phyloP scores from a whole-genome alignment of 2,888 invertebrate species.

The Mythimna lalbum region DNA sequence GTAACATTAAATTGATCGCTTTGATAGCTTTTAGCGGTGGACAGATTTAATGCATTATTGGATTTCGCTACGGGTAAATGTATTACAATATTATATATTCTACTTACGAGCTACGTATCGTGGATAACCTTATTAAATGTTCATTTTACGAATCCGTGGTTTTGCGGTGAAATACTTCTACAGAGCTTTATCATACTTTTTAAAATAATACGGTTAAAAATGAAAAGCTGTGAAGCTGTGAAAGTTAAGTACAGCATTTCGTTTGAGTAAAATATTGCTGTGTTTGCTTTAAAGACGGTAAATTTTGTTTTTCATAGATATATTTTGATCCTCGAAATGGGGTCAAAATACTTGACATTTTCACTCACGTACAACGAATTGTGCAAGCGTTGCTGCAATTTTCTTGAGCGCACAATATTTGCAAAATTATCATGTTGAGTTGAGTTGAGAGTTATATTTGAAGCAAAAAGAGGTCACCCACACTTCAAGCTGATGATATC shows the following conservation, averaged over 20 bases:
- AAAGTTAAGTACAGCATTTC: background rate
- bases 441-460: too few species aligned
- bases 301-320: conserved; percentile 20
- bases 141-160: conserved; percentile 11
- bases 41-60: conserved; percentile 38
- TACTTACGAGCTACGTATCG: background rate
- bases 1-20: conserved; percentile 33
- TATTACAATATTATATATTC: conserved; percentile 1
- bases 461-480: conserved; percentile 59
- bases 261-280: conserved; percentile 7
- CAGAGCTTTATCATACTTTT: background rate
- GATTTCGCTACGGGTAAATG: conserved; percentile 31
- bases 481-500: conserved; percentile 47
- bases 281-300: conserved; percentile 1
- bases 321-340: conserved; percentile 42
- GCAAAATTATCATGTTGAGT: conserved; percentile 54
- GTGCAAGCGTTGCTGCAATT: conserved; percentile 55
- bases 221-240: background rate
- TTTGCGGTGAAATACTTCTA: background rate
- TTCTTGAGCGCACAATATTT: conserved; percentile 45
- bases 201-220: background rate
- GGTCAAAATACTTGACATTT: conserved; percentile 31
- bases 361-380: conserved; percentile 54
- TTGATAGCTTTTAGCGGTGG: conserved; percentile 39
- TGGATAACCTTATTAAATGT: conserved; percentile 24